These are phyloP conservation scores for Podarcis muralis DNA, from an alignment of 2,113 vertebrate species.

Conservation along the genomic window DNA sequence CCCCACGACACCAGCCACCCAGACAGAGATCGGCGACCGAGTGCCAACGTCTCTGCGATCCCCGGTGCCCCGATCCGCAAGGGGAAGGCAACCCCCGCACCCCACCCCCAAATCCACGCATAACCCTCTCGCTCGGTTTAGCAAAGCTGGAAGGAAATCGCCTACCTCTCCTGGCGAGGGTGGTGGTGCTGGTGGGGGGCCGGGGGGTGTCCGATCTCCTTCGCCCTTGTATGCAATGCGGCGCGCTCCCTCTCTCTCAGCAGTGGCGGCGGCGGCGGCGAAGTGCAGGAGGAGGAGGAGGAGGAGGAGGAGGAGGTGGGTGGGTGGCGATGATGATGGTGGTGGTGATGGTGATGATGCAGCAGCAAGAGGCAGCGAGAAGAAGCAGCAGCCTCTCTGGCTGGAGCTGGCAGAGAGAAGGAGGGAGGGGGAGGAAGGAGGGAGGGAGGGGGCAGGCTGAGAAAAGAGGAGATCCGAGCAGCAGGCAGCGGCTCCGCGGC, in stretches of 20 bases:
- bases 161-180: neutral
- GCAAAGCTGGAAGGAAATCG: neutral
- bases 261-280: neutral
- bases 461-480: no score
- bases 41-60: neutral
- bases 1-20: neutral
- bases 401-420: neutral
- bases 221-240: constrained; percentile 12
- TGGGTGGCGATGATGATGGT: neutral
- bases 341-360: neutral
- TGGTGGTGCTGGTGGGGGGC: neutral
- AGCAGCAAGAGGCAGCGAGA: neutral
- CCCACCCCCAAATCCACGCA: neutral
- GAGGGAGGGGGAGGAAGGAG: neutral
- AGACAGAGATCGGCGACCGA: neutral
- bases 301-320: neutral
- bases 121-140: neutral
- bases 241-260: neutral
- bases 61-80: neutral
- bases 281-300: constrained; percentile 3
- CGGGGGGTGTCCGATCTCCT: neutral
- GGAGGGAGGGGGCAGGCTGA: neutral
- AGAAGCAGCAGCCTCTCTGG: neutral
- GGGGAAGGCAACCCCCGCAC: neutral
- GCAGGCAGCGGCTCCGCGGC: neutral